Evolutionary conservation across 2,113 vertebrate species (phyloP).

Genomic region (Scartelaos histophorus): DNA sequence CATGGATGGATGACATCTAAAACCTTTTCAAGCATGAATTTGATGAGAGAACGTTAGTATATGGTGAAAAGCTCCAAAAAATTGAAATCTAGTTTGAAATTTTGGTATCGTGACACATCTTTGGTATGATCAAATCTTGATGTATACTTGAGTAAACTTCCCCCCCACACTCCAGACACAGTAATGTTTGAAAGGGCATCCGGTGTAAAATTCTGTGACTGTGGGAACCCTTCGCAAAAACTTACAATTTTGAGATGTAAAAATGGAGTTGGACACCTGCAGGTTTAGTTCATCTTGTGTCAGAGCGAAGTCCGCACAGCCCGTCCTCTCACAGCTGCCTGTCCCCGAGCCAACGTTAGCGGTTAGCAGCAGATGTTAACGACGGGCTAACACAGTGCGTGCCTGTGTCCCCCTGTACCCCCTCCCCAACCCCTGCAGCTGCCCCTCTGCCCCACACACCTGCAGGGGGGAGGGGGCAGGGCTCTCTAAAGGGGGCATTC

Average conservation of each 20-base stretch:
- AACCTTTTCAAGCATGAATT: too few species aligned
- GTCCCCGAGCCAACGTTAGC: constrained; percentile 17
- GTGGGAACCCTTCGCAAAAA: background rate
- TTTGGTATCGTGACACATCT: too few species aligned
- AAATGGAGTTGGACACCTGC: background rate
- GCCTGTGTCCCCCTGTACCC: constrained; percentile 29
- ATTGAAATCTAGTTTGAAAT: too few species aligned
- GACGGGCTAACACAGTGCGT: constrained; percentile 46
- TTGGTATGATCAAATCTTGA: too few species aligned
- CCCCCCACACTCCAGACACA: background rate
- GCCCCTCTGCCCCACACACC: constrained; percentile 43
- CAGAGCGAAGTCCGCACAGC: background rate
- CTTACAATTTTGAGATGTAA: background rate
- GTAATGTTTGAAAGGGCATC: constrained; percentile 22
- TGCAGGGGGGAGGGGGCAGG: constrained; percentile 23
- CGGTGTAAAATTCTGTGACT: background rate
- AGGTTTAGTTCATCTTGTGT: constrained; percentile 9
- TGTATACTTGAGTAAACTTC: too few species aligned
- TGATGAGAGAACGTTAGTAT: too few species aligned
- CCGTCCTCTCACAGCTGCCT: constrained; percentile 4
- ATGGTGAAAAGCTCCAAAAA: too few species aligned
- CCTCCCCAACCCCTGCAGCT: constrained; percentile 23
- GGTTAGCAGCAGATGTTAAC: constrained; percentile 35
- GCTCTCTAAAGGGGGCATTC: constrained; percentile 40
- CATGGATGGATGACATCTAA: too few species aligned